Conservation (phyloP, 2,888 invertebrate species). For the Sphaerophoria taeniata region DNA sequence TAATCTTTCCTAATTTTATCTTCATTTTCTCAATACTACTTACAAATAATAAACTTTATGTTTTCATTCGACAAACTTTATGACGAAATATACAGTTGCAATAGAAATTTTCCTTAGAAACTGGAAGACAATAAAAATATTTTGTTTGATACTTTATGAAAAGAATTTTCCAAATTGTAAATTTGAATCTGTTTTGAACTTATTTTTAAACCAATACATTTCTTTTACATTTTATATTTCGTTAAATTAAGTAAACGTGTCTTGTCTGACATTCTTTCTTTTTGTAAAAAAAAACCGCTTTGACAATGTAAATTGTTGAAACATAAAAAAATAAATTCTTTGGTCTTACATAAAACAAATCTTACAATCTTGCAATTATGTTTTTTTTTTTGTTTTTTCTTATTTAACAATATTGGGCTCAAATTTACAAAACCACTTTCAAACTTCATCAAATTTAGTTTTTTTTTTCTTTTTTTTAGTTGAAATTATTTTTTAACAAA, state of each 20-base stretch:
- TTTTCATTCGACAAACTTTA: neutral
- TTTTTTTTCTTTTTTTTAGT: neutral
- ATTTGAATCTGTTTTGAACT: neutral
- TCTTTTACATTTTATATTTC: neutral
- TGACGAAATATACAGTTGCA: neutral
- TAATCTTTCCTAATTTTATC: conserved; percentile 2
- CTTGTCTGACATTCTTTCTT: neutral
- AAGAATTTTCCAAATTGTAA: neutral
- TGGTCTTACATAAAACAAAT: too few species aligned
- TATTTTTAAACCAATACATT: neutral
- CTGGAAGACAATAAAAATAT: conserved; percentile 60
- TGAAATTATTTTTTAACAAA: neutral
- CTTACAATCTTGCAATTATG: neutral
- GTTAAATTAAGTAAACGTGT: neutral
- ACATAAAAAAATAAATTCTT: neutral
- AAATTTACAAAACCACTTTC: conserved; percentile 13
- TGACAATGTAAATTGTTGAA: conserved; percentile 3
- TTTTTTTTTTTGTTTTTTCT: neutral
- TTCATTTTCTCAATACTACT: neutral
- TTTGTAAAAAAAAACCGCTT: neutral
- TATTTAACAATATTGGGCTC: neutral
- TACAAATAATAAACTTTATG: neutral
- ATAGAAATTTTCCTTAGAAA: conserved; percentile 9
- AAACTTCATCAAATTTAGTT: neutral
- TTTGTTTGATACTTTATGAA: neutral